These are phyloP conservation scores for Leptothorax acervorum DNA, from an alignment of 2,888 invertebrate species.

Conservation along the genomic window DNA sequence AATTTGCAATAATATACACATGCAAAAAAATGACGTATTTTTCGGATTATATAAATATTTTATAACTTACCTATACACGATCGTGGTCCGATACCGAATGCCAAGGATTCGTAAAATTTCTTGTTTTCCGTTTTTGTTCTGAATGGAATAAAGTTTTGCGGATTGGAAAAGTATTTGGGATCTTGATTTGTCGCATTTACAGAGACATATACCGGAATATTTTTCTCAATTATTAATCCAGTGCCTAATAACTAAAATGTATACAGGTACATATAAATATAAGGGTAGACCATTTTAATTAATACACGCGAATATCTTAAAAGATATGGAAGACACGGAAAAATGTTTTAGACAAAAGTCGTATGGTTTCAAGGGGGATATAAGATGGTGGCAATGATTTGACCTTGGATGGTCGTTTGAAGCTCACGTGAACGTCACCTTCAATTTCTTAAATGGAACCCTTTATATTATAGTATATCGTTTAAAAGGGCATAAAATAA, in stretches of 20 bases:
- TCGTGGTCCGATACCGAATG: conserved; percentile 79
- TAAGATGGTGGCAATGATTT: too few species aligned
- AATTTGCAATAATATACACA: not conserved
- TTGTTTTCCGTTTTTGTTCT: conserved; percentile 69
- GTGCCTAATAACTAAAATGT: conserved; percentile 73
- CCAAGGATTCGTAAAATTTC: conserved; percentile 68
- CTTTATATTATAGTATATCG: too few species aligned
- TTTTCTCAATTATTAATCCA: conserved; percentile 74
- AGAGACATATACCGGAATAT: conserved; percentile 73
- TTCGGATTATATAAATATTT: not conserved
- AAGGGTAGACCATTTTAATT: too few species aligned
- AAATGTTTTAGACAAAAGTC: too few species aligned
- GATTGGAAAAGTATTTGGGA: conserved; percentile 74
- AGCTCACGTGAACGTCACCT: too few species aligned
- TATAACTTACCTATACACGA: conserved; percentile 77
- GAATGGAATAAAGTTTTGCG: conserved; percentile 73
- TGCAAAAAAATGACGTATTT: not conserved
- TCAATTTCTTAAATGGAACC: too few species aligned
- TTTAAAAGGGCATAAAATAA: too few species aligned
- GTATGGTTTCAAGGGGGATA: too few species aligned
- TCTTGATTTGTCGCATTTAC: conserved; percentile 75
- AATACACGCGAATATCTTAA: too few species aligned
- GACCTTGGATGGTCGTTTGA: too few species aligned
- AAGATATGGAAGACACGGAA: too few species aligned
- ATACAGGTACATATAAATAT: too few species aligned